Evolutionary conservation across 2,888 invertebrate genomes (phyloP), one percentile per base, ranked within the genome.

Genomic region (Diploptera punctata): DNA sequence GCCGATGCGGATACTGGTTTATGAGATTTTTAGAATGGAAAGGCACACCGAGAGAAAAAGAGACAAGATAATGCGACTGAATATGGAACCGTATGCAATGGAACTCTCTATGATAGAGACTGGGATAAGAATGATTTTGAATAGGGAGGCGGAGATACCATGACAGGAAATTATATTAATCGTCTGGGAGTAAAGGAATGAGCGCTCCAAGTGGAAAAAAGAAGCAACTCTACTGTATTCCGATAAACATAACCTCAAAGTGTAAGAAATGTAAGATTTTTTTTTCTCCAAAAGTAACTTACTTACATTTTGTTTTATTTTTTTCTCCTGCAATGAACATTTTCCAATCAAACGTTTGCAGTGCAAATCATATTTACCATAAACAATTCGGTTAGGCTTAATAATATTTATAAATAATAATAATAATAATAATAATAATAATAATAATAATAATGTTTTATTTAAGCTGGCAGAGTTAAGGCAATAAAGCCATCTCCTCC

Each of bases 1-100:
- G 44, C 24, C 65, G 44, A 65, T 65, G 47, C 26, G 29, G 38
- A 65, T 65, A 65, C 47, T 65, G 44, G 65, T 65, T 65, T 65
- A 65, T 62, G 62, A 43, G 43, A 62, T 65, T 65, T 65, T 18
- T 47, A 47, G 65, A 65, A 16, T 9, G 47, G 47, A 29, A 65
- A 38, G 47, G 65, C 44, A 21, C 21, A 65, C 13, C 7, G 57
- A n/a, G 57, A 31, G 31, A 29, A 29, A 65, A 47, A 24, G 65
- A 44, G 65, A 65, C 38, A 57, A 47, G 65, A 65, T n/a, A 33
- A 26, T 47, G 18, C 16, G n/a, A 26, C n/a, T 13, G 26, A 65
- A 65, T 65, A 65, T 62, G 62, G 33, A 43, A 38, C 4, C 5
- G 24, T 13, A 65, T 65, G 10, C 33, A 33, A 10, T 33, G 10